phyloP scores from a whole-genome alignment of 1,140 invertebrate genomes.

The Akabosia matsudoensis region DNA sequence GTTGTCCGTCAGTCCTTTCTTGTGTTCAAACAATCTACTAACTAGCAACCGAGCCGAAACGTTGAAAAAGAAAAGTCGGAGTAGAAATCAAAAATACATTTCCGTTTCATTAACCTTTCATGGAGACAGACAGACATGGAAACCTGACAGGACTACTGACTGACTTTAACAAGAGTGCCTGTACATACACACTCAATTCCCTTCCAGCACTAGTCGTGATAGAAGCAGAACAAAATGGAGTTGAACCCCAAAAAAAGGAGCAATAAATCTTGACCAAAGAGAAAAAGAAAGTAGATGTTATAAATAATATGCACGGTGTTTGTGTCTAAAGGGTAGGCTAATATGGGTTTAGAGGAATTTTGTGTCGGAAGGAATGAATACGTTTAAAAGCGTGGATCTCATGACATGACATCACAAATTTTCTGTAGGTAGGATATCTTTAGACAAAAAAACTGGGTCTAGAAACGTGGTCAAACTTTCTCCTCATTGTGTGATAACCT shows the following conservation, averaged over 20 bases:
- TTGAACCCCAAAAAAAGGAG: background rate
- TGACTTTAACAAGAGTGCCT: background rate
- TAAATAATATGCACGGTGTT: background rate
- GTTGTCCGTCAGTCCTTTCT: too few species aligned
- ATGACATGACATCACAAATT: too few species aligned
- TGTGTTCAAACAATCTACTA: too few species aligned
- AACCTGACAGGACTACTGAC: slow-evolving; percentile 7
- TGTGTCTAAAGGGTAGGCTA: background rate
- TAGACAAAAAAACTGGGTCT: too few species aligned
- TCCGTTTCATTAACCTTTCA: slow-evolving; percentile 20
- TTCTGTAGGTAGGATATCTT: too few species aligned
- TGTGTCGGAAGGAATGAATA: background rate
- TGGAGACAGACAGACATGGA: background rate
- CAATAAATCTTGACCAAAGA: slow-evolving; percentile 18
- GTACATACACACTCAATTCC: too few species aligned
- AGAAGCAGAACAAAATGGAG: background rate
- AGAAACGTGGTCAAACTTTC: too few species aligned
- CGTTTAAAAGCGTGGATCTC: too few species aligned
- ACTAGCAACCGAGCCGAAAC: too few species aligned
- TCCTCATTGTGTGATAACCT: too few species aligned
- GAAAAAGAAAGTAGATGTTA: background rate
- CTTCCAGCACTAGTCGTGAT: background rate
- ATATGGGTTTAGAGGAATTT: background rate
- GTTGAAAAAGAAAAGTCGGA: too few species aligned
- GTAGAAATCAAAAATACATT: slow-evolving; percentile 20